Evolutionary conservation across 35 echinoderm and acorn worm genomes (phyloP), one percentile per base, ranked within the genome.

Genomic region (Eucidaris tribuloides): DNA sequence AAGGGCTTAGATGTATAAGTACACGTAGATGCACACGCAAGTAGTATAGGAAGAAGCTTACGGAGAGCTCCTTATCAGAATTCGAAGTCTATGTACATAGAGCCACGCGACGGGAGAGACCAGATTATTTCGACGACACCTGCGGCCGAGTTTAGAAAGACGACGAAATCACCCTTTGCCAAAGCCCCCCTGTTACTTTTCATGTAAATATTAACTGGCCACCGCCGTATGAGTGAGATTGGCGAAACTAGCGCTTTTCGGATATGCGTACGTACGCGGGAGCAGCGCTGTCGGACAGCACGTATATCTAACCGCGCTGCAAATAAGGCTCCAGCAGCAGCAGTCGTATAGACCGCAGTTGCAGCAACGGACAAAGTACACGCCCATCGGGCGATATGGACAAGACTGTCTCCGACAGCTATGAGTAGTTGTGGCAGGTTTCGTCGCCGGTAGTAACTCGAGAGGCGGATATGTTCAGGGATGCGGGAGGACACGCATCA

Each of bases 1-100:
- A n/a, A n/a, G n/a, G n/a, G n/a, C n/a, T n/a, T 74, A 74, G 68
- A 74, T 74, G 68, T 74, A 74, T 74, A 27, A 24, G 44, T 74
- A 5, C 68, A 74, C 68, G 11, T 74, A 74, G 68, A 74, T 74
- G 68, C 68, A 15, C 68, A 74, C 68, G 68, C 68, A 3, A 15
- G 68, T 13, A 74, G 68, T 74, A 74, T 74, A 4, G 68, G 44
- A 9, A 40, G 44, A 41, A 33, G 38, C 1, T 41, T 40, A 15
- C 35, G 68, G 68, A 40, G 24, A 44, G 35, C 22, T 74, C 68
- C 68, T 25, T 0, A 15, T 44, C 33, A 40, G 29, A 40, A 40
- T n/a, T n/a, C n/a, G 24, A 27, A 36, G 68, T 74, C 68, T 74
- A 74, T 74, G 68, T 74, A 74, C 68, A 74, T 74, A 42, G 68